Base-by-base conservation (phyloP, 2,888 invertebrate genomes). In the Malacosoma neustria region DNA sequence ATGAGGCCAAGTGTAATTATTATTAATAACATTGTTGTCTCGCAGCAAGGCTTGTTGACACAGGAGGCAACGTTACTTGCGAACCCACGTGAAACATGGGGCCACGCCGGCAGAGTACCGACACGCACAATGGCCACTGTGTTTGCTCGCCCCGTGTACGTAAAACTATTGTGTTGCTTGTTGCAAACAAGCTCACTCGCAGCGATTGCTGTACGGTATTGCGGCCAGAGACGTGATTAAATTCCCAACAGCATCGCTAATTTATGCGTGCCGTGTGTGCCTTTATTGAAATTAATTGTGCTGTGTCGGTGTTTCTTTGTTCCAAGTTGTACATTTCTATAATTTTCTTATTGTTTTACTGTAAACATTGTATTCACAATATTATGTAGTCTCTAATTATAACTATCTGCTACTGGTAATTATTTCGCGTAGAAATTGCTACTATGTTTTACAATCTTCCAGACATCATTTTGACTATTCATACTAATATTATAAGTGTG, bases 111-210 rank as follows among this genome's bases (percentile, higher is more conserved):
- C 56, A 59, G 67, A 58, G 61, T 56, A 57, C 54, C 58, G 58
- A 58, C 72, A 72, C 72, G 76, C 73, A 80, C 77, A 77, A 77
- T 75, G 54, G 69, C 61, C 57, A 48, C 56, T 56, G 45, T 73
- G 72, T 75, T 75, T 74, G 61, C 58, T 54, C 49, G 53, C 60
- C 57, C 60, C 57, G 58, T 45, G 53, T 50, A 45, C 50, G 60
- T 57, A 58, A 51, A 49, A 57, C 57, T 64, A 59, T 60, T 61
- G 51, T 61, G 54, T 51, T 55, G 53, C 58, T 58, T 54, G 48
- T 51, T 52, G 45, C 50, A 54, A 57, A 50, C 41, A 52, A 45
- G 34, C 49, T 40, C 41, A 43, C 49, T 34, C 49, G 50, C 57
- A 59, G 61, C 61, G 51, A 64, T 70, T 58, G 61, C 59, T 58